Evolutionary conservation across 92 coral and sea anemone genomes (phyloP).

Genomic region (Palythoa grandiflora): DNA sequence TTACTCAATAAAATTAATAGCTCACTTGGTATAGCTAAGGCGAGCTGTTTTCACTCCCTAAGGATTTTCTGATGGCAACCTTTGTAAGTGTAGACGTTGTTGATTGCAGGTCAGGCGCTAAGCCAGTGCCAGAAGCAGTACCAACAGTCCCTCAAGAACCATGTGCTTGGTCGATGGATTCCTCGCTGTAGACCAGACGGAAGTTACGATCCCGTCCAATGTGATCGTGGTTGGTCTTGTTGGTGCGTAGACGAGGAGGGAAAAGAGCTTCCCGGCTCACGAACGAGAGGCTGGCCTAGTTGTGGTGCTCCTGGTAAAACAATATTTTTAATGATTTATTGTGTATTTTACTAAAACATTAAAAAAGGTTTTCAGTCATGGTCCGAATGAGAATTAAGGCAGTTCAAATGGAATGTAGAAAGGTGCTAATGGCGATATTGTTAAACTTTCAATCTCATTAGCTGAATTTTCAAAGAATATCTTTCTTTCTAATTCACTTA

Average conservation of each 20-base stretch:
- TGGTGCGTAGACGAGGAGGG: conserved; percentile 98
- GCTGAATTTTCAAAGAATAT: too few species aligned
- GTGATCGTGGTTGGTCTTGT: conserved; percentile 91
- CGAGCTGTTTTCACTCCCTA: too few species aligned
- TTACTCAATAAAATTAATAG: too few species aligned
- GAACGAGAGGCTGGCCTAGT: conserved; percentile 86
- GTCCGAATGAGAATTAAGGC: too few species aligned
- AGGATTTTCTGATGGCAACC: too few species aligned
- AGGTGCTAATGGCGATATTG: too few species aligned
- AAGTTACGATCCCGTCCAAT: conserved; percentile 88
- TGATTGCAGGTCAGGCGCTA: conserved; percentile 58
- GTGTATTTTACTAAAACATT: not conserved
- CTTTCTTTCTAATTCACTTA: too few species aligned
- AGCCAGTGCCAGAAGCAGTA: conserved; percentile 80
- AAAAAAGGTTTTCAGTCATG: not conserved
- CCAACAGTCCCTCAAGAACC: conserved; percentile 70
- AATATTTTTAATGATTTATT: not conserved
- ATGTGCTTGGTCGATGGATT: conserved; percentile 86
- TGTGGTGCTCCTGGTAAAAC: conserved; percentile 84
- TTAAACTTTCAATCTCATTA: too few species aligned
- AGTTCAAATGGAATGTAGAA: too few species aligned
- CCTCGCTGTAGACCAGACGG: conserved; percentile 94
- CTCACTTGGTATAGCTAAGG: too few species aligned
- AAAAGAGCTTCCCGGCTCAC: conserved; percentile 80
- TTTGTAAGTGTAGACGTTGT: not conserved